Percentiles rank a stretch among this genome's conserved stretches.
Evolutionary conservation across 2,113 vertebrate genomes (phyloP).

Genomic region (Ammodytes dubius): DNA sequence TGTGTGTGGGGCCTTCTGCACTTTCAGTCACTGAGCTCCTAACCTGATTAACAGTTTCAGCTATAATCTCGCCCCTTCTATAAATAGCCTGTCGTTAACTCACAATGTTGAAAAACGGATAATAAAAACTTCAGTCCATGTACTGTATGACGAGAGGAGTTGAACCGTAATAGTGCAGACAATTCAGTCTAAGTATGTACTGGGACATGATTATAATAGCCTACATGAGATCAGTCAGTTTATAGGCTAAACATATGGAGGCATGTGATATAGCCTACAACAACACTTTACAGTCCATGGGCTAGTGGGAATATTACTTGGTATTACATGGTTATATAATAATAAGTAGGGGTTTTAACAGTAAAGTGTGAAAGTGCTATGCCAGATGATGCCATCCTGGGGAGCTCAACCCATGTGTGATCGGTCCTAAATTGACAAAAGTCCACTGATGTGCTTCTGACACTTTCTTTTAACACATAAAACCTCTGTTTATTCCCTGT

Average conservation of each 20-base stretch:
- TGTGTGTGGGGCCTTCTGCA: constrained; percentile 23
- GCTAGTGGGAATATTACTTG: background rate
- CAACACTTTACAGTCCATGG: background rate
- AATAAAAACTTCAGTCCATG: background rate
- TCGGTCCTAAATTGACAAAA: background rate
- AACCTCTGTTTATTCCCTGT: background rate
- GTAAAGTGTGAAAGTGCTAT: background rate
- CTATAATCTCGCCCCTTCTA: constrained; percentile 65
- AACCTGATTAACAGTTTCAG: constrained; percentile 77
- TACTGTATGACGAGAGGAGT: background rate
- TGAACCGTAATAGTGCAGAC: background rate
- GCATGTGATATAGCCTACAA: background rate
- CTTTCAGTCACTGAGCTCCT: constrained; percentile 68
- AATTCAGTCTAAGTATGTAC: background rate
- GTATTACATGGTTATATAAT: constrained; percentile 5
- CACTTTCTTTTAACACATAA: background rate
- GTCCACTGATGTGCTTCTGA: background rate
- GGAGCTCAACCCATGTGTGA: background rate
- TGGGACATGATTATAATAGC: background rate
- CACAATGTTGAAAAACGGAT: background rate
- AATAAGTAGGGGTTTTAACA: background rate
- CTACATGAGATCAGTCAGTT: background rate
- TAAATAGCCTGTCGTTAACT: constrained; percentile 60
- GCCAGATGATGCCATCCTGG: background rate
- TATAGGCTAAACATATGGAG: background rate